These are phyloP conservation scores for Heterotilapia buettikoferi DNA, from an alignment of 2,113 vertebrate species.

Conservation along the genomic window DNA sequence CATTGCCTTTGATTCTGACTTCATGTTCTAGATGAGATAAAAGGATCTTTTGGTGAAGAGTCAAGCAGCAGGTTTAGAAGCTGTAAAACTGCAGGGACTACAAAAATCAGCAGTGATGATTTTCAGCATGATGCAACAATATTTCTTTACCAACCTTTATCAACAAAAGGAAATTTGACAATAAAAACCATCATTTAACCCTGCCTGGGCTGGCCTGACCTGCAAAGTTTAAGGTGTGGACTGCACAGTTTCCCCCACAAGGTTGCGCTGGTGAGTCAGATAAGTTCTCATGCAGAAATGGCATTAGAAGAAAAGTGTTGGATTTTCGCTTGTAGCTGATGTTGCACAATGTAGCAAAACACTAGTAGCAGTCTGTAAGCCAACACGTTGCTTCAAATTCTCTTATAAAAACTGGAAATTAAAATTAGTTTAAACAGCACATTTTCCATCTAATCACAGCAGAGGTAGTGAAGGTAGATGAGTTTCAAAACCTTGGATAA, in stretches of 20 bases:
- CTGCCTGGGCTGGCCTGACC: not conserved
- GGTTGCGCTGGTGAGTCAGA: not conserved
- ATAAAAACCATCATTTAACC: rapidly evolving
- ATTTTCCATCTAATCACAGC: not conserved
- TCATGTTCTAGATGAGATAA: not conserved
- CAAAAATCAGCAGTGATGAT: rapidly evolving
- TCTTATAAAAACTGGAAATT: not conserved
- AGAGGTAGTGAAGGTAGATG: not conserved
- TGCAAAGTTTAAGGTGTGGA: not conserved
- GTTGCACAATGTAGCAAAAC: not conserved
- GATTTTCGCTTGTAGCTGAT: rapidly evolving
- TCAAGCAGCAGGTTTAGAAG: not conserved
- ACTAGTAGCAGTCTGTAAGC: rapidly evolving
- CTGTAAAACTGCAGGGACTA: not conserved
- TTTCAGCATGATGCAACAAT: rapidly evolving
- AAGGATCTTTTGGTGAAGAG: not conserved
- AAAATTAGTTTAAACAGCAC: not conserved
- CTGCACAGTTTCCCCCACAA: not conserved
- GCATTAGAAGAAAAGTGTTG: not conserved
- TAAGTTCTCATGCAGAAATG: not conserved
- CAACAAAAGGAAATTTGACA: not conserved
- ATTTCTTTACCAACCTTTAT: rapidly evolving
- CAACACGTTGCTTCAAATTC: not conserved
- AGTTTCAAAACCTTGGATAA: not conserved
- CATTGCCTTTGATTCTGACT: not conserved